These are phyloP conservation scores for Rhinoraja longicauda DNA, from an alignment of 2,797 vertebrate genomes.

Conservation along the genomic window DNA sequence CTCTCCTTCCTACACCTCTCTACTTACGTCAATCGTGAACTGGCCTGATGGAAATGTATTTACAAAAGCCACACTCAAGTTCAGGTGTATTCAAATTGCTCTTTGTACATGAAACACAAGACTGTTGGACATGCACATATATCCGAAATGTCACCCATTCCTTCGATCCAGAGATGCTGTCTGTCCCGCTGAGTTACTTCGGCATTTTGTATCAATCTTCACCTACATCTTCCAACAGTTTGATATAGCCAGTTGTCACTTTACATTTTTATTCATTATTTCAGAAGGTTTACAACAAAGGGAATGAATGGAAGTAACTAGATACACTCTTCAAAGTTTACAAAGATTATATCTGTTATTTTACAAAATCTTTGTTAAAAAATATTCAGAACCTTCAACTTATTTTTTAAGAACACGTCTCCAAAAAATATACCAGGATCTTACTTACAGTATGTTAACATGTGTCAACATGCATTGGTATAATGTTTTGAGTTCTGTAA, in stretches of 20 bases:
- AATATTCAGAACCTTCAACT: background rate
- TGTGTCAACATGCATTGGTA: background rate
- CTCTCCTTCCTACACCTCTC: background rate
- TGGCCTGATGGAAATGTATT: background rate
- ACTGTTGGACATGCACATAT: background rate
- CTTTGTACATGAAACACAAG: background rate
- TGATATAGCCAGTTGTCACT: background rate
- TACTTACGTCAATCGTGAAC: background rate
- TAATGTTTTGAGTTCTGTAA: background rate
- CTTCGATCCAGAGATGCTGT: too few relatives aligned
- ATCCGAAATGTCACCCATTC: background rate
- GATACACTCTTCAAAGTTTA: background rate
- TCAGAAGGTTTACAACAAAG: background rate
- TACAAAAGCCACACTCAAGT: background rate
- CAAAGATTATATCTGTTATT: slow-evolving; percentile 9
- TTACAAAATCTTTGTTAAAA: slow-evolving; percentile 22
- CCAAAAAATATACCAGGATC: background rate
- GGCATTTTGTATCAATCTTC: too few relatives aligned
- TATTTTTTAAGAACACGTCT: background rate
- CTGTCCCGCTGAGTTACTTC: too few relatives aligned
- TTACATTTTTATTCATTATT: slow-evolving; percentile 18
- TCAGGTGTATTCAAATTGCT: background rate
- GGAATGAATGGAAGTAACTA: background rate
- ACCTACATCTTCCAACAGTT: background rate
- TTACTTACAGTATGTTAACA: background rate